Percentiles rank a stretch among this genome's conserved stretches.
These are phyloP conservation scores for Limosa lapponica DNA, from an alignment of 2,797 vertebrate species.

Conservation along the genomic window DNA sequence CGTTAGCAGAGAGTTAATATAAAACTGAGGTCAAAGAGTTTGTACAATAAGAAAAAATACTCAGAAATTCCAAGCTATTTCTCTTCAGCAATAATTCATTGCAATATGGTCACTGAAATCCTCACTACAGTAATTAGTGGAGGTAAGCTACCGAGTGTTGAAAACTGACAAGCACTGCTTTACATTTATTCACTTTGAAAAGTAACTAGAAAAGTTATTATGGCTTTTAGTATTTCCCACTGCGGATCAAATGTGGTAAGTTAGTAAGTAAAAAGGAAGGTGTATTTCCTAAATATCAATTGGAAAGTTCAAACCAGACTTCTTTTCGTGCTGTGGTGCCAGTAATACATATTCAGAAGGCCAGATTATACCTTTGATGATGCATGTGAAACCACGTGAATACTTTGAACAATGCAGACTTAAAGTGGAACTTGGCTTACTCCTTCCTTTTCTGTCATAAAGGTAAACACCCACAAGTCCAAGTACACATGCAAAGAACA, in stretches of 20 bases:
- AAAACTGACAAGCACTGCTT: background rate
- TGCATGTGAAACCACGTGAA: background rate
- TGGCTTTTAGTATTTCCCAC: background rate
- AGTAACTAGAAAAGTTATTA: background rate
- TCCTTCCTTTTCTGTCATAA: slow-evolving; percentile 7
- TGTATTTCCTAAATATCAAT: background rate
- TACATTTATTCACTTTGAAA: background rate
- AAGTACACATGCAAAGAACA: slow-evolving; percentile 13
- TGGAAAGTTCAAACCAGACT: background rate
- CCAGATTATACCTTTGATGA: background rate
- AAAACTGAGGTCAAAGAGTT: background rate
- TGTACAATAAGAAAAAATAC: background rate
- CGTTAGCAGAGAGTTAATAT: background rate
- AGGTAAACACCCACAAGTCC: background rate
- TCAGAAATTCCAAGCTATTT: background rate
- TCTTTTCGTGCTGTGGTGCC: background rate
- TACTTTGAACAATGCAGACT: background rate
- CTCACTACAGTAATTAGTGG: background rate
- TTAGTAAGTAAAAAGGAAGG: background rate
- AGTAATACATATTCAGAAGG: background rate
- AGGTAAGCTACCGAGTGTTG: background rate
- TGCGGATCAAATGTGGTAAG: background rate
- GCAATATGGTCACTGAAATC: background rate
- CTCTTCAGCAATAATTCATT: background rate
- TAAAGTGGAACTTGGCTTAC: background rate